A percentile compares a stretch with the other conserved stretches of the same genome.
Evolutionary conservation across 2,888 invertebrate genomes (phyloP).

Genomic region (Anoplius nigerrimus): DNA sequence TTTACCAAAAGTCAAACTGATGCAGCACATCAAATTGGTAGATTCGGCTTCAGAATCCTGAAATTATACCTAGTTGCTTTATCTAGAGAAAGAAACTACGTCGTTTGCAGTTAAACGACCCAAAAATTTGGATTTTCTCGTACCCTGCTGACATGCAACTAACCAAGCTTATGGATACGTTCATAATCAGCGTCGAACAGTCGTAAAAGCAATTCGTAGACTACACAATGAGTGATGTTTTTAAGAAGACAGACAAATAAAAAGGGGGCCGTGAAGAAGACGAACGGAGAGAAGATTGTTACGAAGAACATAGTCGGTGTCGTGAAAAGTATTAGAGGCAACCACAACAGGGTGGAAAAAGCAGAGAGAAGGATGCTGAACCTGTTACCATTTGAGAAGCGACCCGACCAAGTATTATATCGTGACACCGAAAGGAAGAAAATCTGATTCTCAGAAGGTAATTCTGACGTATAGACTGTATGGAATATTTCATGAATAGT

Average conservation of each 20-base stretch:
- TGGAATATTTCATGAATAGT: slow-evolving; percentile 43
- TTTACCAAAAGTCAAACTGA: no score
- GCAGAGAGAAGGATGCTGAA: slow-evolving; percentile 43
- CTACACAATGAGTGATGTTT: slow-evolving; percentile 47
- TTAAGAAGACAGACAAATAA: slow-evolving; percentile 24
- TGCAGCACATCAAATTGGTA: no score
- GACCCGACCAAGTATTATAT: slow-evolving; percentile 32
- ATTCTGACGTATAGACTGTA: not conserved
- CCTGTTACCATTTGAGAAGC: slow-evolving; percentile 52
- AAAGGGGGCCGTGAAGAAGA: slow-evolving; percentile 12
- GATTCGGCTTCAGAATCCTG: no score
- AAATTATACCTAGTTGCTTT: no score
- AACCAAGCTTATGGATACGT: slow-evolving; percentile 60
- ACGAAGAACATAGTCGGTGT: slow-evolving; percentile 48
- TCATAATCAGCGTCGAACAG: slow-evolving; percentile 66
- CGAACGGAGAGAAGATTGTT: not conserved
- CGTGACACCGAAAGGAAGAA: slow-evolving; percentile 35
- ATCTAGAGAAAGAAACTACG: slow-evolving; percentile 29
- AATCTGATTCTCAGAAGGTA: slow-evolving; percentile 1
- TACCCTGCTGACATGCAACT: slow-evolving; percentile 48
- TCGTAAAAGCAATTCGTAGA: slow-evolving; percentile 57
- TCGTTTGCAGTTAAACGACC: slow-evolving; percentile 59
- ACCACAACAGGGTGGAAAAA: slow-evolving; percentile 22
- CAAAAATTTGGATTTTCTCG: slow-evolving; percentile 33
- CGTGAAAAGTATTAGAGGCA: slow-evolving; percentile 43